Percentiles rank a stretch among this genome's conserved stretches.
Evolutionary conservation across 2,888 invertebrate species (phyloP).

Genomic region (Lasioglossum vierecki): DNA sequence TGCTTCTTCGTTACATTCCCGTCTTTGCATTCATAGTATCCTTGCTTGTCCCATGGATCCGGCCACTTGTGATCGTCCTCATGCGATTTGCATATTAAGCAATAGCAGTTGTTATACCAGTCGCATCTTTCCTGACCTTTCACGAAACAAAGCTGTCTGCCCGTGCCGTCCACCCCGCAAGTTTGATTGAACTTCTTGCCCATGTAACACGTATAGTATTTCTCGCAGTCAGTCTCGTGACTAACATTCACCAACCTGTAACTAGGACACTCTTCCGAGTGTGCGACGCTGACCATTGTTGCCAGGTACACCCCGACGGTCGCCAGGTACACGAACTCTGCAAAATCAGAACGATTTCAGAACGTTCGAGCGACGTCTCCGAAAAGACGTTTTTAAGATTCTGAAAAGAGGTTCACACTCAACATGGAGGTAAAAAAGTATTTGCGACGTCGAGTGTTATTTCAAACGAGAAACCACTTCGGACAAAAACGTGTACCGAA

Average conservation of each 20-base stretch:
- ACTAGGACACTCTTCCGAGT: not conserved
- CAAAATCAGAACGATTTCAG: not conserved
- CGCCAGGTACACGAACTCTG: not conserved
- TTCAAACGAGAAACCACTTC: no score
- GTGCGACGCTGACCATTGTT: not conserved
- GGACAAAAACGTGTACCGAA: no score
- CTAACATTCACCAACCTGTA: not conserved
- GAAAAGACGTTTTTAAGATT: no score
- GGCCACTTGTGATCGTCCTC: not conserved
- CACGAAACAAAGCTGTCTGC: not conserved
- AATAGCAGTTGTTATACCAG: not conserved
- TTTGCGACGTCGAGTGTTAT: no score
- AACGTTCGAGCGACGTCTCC: no score
- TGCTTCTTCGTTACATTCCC: fast-evolving
- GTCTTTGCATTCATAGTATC: not conserved
- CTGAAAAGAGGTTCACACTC: no score
- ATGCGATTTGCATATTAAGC: fast-evolving
- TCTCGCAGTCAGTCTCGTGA: not conserved
- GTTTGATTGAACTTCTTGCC: not conserved
- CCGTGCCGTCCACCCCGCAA: fast-evolving
- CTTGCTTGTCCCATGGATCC: fast-evolving
- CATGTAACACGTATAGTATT: not conserved
- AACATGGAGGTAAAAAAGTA: no score
- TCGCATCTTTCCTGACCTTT: fast-evolving
- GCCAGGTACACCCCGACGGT: not conserved